Base-by-base conservation (phyloP, 2,113 vertebrate genomes). In the Paralichthys olivaceus region DNA sequence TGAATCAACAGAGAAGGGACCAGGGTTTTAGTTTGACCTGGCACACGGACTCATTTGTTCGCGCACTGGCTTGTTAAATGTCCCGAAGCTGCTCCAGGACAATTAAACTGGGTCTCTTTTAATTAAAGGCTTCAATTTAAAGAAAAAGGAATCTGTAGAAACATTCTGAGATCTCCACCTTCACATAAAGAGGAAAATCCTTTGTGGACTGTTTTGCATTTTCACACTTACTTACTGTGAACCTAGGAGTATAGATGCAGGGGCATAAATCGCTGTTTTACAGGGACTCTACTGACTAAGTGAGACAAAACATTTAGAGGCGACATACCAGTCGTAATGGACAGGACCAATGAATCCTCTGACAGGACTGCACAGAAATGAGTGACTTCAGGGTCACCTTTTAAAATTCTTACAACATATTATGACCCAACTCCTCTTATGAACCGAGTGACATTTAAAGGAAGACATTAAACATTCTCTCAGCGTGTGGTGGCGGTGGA, bases 221-320 rank as follows among this genome's bases (percentile, higher is more conserved):
- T 1, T 4, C 43, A 0, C 45, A 19, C 17, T 40, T 11, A 2
- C 43, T 47, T 17, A 47, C 43, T 47, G 43, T 47, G 4, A 34
- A 34, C 51, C 79, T 37, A 57, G 3, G 34, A 37, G 49, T 59
- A 77, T 84, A 75, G 57, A 80, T 61, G 19, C 71, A 75, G 76
- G 51, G 56, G 43, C 70, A 84, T 90, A 69, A 84, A 87, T 90
- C 84, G 79, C 53, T 56, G 43, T 37, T 89, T 86, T 69, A 75
- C 58, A 57, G 47, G 70, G 28, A 49, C 64, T 66, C 53, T 51
- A 63, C 32, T 69, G 67, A 76, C 29, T n/a, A 20, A 47, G 54
- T 22, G 37, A 72, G 61, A 82, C 72, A 80, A 91, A 91, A 84
- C 57, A 53, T 72, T 84, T 79, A 20, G 71, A 55, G 53, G 68